phyloP scores from a whole-genome alignment of 1,140 invertebrate genomes.

The Coelopa frigida region DNA sequence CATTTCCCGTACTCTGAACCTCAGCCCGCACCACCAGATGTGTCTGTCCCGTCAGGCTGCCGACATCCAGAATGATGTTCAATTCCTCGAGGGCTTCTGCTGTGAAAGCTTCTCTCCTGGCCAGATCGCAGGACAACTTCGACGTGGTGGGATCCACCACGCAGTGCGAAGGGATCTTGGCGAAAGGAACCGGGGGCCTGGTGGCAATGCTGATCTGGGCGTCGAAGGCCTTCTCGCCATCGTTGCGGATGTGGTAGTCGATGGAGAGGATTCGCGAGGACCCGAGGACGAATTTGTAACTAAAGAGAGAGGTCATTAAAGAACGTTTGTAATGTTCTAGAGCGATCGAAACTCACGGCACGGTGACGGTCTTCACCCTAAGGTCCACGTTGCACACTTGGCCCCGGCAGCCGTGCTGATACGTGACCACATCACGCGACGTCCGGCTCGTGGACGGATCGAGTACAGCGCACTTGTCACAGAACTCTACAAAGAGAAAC shows the following conservation, averaged over 20 bases:
- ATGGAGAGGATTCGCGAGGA: slow-evolving; percentile 21
- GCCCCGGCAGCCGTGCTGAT: too few species aligned
- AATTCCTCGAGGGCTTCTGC: too few species aligned
- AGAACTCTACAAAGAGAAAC: slow-evolving; percentile 13
- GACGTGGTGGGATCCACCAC: not conserved
- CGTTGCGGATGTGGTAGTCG: slow-evolving; percentile 24
- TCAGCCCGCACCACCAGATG: not conserved
- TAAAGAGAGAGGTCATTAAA: too few species aligned
- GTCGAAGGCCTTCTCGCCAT: slow-evolving; percentile 35
- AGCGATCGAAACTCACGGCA: too few species aligned
- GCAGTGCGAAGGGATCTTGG: slow-evolving; percentile 32
- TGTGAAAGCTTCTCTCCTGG: too few species aligned
- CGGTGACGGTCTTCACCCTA: too few species aligned
- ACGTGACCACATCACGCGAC: too few species aligned
- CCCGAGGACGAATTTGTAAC: slow-evolving; percentile 21
- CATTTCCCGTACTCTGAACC: slow-evolving; percentile 1
- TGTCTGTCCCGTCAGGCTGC: too few species aligned
- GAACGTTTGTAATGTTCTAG: too few species aligned
- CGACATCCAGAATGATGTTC: too few species aligned
- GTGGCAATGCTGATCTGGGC: slow-evolving; percentile 24
- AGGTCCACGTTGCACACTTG: not conserved
- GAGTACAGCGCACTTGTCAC: slow-evolving; percentile 11
- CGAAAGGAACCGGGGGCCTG: slow-evolving; percentile 21
- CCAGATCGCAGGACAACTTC: not conserved
- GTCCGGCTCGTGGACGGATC: slow-evolving; percentile 16